Conservation (phyloP, 2,113 vertebrate species). For the Larimichthys crocea region DNA sequence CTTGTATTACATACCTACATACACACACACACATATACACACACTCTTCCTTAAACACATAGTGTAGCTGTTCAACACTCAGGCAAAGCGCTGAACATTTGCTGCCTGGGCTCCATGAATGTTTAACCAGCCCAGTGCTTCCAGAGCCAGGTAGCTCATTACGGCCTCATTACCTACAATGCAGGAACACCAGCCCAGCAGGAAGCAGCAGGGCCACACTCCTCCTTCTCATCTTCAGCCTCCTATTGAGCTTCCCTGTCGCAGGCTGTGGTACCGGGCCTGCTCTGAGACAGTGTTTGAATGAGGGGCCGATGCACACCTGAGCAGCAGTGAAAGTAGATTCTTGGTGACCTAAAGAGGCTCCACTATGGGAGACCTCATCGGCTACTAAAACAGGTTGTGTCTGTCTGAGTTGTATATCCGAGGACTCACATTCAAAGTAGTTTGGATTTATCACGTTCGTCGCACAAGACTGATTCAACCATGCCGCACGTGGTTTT, state of each 20-base stretch:
- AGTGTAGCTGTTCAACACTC: slow-evolving; percentile 67
- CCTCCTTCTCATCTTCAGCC: slow-evolving; percentile 30
- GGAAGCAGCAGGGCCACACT: slow-evolving; percentile 55
- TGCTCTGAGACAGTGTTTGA: slow-evolving; percentile 15
- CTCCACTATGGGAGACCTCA: slow-evolving; percentile 46
- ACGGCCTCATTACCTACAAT: slow-evolving; percentile 57
- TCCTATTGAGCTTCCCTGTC: slow-evolving; percentile 6
- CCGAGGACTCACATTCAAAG: slow-evolving; percentile 25
- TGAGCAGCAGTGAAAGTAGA: not conserved
- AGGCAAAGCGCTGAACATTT: slow-evolving; percentile 66
- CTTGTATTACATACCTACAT: slow-evolving; percentile 78
- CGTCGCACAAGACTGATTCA: slow-evolving; percentile 28
- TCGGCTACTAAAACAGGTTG: slow-evolving; percentile 17
- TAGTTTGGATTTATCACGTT: slow-evolving; percentile 52
- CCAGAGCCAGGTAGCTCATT: slow-evolving; percentile 70
- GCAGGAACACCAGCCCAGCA: slow-evolving; percentile 39
- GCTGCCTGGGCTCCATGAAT: slow-evolving; percentile 78
- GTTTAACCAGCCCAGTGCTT: slow-evolving; percentile 74
- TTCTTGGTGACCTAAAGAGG: slow-evolving; percentile 20
- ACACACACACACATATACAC: slow-evolving; percentile 28
- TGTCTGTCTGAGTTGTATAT: slow-evolving; percentile 6
- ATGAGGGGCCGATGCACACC: slow-evolving; percentile 16
- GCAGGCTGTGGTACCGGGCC: slow-evolving; percentile 15
- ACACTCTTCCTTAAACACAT: slow-evolving; percentile 52
- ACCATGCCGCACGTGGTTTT: slow-evolving; percentile 74